Evolutionary conservation across 64 coral and sea anemone species (phyloP).

Genomic region (Montipora cactus): DNA sequence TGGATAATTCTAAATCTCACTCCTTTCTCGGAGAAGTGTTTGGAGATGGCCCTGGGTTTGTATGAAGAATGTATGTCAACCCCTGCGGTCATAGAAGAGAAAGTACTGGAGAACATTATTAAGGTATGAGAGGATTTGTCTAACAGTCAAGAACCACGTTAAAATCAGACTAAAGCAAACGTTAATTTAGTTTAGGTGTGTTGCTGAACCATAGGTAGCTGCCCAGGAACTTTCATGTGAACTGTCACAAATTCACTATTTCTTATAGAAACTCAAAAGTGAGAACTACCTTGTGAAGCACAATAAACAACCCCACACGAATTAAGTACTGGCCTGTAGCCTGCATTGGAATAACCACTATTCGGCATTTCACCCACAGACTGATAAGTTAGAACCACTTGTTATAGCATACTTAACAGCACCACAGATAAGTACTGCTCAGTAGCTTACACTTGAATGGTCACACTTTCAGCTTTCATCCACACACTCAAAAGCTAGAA

Average conservation of each 20-base stretch:
- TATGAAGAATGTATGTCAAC: conserved; percentile 76
- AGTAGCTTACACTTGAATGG: background rate
- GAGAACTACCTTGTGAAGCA: no score
- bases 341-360: background rate
- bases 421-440: background rate
- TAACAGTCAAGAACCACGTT: no score
- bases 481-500: background rate
- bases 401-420: background rate
- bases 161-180: no score
- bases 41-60: conserved; percentile 73
- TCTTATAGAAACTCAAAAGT: no score
- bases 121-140: conserved; percentile 44
- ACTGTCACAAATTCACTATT: no score
- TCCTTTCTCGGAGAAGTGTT: conserved; percentile 92
- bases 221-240: no score
- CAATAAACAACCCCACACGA: no score
- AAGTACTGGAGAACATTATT: conserved; percentile 93
- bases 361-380: background rate
- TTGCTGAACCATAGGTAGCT: no score
- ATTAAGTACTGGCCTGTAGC: no score
- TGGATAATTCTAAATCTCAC: conserved; percentile 84
- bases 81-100: conserved; percentile 86
- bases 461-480: background rate
- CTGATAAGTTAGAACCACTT: background rate
- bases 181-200: no score